A percentile compares a stretch with the other conserved stretches of the same genome.
Conservation (phyloP, 2,888 invertebrate genomes). For the Aleiodes leptofemur region DNA sequence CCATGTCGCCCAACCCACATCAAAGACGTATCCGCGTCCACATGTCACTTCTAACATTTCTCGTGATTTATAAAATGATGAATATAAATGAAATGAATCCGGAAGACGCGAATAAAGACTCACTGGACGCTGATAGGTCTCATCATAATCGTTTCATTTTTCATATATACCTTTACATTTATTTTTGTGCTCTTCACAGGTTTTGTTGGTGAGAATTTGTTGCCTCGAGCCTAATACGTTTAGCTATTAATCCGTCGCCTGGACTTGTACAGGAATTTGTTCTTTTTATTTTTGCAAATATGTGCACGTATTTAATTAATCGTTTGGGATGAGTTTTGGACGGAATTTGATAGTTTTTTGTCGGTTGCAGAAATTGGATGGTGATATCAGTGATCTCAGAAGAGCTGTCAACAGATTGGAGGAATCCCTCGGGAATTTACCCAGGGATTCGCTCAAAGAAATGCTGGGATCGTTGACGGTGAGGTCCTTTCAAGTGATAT, state of each 20-base stretch:
- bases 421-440: constrained; percentile 81
- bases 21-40: constrained; percentile 41
- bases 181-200: constrained; percentile 56
- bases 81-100: constrained; percentile 26
- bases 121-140: constrained; percentile 47
- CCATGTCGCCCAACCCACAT: background rate
- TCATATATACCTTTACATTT: constrained; percentile 3
- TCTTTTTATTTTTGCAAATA: constrained; percentile 37
- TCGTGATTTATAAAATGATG: background rate
- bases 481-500: constrained; percentile 68
- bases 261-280: constrained; percentile 51
- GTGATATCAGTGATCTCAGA: constrained; percentile 83
- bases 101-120: constrained; percentile 40
- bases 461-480: constrained; percentile 86
- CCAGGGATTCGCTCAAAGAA: constrained; percentile 82
- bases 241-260: constrained; percentile 58
- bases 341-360: constrained; percentile 2
- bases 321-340: background rate
- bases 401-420: constrained; percentile 83
- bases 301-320: constrained; percentile 35
- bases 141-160: constrained; percentile 21
- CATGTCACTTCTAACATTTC: constrained; percentile 37
- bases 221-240: constrained; percentile 59
- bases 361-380: constrained; percentile 71
- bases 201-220: constrained; percentile 56